Evolutionary conservation across 1,140 invertebrate species (phyloP), one percentile per base, ranked within the genome.

Genomic region (Penaeus japonicus): DNA sequence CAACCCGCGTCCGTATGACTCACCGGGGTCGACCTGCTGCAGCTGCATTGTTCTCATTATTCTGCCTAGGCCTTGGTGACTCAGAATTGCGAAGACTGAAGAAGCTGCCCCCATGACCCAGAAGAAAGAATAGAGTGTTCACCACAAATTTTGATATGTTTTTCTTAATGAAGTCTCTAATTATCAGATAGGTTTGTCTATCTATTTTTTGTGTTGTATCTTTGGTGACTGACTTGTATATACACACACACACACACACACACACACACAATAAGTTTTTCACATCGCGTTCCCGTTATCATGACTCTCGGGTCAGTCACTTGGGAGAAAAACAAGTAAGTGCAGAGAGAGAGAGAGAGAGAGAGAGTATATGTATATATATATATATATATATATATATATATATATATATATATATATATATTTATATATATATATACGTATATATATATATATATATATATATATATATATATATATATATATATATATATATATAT

Each of bases 391-490:
- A 70, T 32, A 70, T 70, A 70, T 3, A 27, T 3, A 1, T 27
- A 70, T 2, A 27, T 27, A 2, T 27, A 70, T 27, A 32, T 70
- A 24, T 2, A 70, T 3, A 70, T 3, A 70, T 24, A 24, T 70
- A 32, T 4, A 32, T 10, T 20, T 20, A 62, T 62, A n/a, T 35
- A 10, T 10, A 77, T 27, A 59, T 82, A 15, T 24, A 82, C 80
- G 4, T 59, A 59, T 65, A 65, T 65, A 65, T 65, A 65, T 65
- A n/a, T n/a, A n/a, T n/a, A n/a, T n/a, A n/a, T n/a, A n/a, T n/a
- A n/a, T n/a, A n/a, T n/a, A n/a, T n/a, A 65, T 65, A 65, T 65
- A 65, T 65, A 73, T 73, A 73, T 73, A 73, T 22, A 73, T 73
- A 73, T 73, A 73, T 73, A 73, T 73, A 73, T 73, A 73, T 73